Conservation (phyloP, 2,113 vertebrate species). For the Gavia stellata region DNA sequence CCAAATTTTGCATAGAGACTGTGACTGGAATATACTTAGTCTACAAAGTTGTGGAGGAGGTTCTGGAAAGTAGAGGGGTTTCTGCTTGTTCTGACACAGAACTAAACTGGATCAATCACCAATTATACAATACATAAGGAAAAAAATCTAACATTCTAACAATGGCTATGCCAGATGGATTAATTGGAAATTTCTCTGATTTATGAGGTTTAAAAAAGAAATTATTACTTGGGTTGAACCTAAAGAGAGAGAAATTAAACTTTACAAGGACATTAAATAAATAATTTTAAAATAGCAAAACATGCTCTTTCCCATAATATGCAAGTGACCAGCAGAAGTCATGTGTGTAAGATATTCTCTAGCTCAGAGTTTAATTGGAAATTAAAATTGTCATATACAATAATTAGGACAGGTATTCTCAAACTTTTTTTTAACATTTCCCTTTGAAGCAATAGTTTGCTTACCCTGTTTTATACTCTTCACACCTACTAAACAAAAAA, state of each 20-base stretch:
- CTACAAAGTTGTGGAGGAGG: not conserved
- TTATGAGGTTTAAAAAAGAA: not conserved
- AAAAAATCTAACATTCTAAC: not conserved
- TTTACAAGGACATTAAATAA: not conserved
- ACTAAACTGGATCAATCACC: not conserved
- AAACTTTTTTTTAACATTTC: not conserved
- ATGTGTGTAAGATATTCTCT: not conserved
- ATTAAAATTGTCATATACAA: not conserved
- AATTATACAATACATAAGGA: not conserved
- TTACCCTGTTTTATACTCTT: not conserved
- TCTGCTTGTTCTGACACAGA: not conserved
- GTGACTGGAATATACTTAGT: not conserved
- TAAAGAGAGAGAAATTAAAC: not conserved
- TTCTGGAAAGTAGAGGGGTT: not conserved
- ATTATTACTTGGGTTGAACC: not conserved
- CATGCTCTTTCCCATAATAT: not conserved
- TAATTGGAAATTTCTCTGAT: not conserved
- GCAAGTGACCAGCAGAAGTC: not conserved
- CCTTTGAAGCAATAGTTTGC: not conserved
- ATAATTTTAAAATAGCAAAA: not conserved
- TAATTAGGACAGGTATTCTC: not conserved
- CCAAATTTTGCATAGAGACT: conserved; percentile 5
- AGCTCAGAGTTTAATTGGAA: not conserved
- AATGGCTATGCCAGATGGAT: not conserved
- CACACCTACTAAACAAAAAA: not conserved